Evolutionary conservation across 2,797 vertebrate genomes (phyloP).

Genomic region (Pseudotriccus pelzelni): DNA sequence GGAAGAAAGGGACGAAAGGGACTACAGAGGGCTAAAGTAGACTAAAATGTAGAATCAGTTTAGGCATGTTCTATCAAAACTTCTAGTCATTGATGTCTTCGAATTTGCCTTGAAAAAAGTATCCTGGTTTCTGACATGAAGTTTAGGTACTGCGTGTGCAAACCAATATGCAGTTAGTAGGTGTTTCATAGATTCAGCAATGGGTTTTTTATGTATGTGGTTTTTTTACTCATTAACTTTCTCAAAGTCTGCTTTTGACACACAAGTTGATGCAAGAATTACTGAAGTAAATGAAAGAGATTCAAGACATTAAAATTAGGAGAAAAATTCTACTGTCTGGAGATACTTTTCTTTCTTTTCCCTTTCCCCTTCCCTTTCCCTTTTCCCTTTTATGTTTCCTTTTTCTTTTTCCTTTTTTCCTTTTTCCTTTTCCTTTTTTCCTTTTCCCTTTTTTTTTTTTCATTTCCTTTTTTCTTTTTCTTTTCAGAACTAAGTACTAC

Average conservation of each 20-base stretch:
- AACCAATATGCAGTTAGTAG: background rate
- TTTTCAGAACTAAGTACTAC: background rate
- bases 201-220: background rate
- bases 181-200: background rate
- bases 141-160: background rate
- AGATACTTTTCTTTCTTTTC: background rate
- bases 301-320: background rate
- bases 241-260: background rate
- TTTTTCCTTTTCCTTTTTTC: rapidly evolving
- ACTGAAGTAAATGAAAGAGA: background rate
- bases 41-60: background rate
- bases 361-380: rapidly evolving
- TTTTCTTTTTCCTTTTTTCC: rapidly evolving
- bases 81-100: background rate
- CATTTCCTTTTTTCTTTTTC: background rate
- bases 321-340: background rate
- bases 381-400: no score
- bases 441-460: background rate
- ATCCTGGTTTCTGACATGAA: background rate
- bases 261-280: background rate
- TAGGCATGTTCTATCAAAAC: background rate
- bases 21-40: no score
- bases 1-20: background rate
- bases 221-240: background rate
- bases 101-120: background rate